Conservation (phyloP, 2,888 invertebrate genomes). For the Branchipolynoe longqiensis region DNA sequence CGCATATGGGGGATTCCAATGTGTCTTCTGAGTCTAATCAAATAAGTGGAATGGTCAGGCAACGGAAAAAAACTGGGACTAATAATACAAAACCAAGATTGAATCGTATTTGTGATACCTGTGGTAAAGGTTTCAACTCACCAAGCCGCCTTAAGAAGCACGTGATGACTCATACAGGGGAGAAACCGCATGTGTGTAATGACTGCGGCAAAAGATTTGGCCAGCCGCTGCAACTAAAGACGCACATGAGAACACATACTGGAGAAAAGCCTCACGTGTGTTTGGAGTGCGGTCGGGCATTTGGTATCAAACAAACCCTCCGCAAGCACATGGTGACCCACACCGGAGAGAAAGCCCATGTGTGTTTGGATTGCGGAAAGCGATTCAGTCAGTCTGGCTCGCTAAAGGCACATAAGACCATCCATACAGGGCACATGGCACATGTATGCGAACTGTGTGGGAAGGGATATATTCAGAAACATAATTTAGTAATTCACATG, state of each 20-base stretch:
- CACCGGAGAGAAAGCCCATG: constrained; percentile 35
- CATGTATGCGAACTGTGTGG: constrained; percentile 10
- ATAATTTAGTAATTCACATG: not conserved
- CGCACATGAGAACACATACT: not conserved
- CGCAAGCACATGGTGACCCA: not conserved
- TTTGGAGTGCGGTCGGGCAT: not conserved
- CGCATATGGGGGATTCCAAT: not conserved
- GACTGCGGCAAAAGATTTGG: constrained; percentile 1
- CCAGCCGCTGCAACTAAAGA: not conserved
- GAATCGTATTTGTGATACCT: no score
- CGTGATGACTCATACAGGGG: constrained; percentile 20
- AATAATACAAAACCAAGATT: no score
- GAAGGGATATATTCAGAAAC: not conserved
- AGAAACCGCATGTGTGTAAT: constrained; percentile 11
- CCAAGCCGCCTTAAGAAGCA: not conserved
- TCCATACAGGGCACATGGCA: constrained; percentile 34
- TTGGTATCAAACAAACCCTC: not conserved
- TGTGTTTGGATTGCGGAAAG: constrained; percentile 1
- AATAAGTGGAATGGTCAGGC: no score
- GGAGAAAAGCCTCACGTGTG: constrained; percentile 32
- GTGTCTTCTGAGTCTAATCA: not conserved
- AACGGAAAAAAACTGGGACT: no score
- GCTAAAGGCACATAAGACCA: constrained; percentile 7
- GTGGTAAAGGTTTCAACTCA: not conserved
- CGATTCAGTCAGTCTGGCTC: not conserved